A percentile compares a stretch with the other conserved stretches of the same genome.
Evolutionary conservation across 2,888 invertebrate genomes (phyloP).

Genomic region (Glaucopsyche alexis): DNA sequence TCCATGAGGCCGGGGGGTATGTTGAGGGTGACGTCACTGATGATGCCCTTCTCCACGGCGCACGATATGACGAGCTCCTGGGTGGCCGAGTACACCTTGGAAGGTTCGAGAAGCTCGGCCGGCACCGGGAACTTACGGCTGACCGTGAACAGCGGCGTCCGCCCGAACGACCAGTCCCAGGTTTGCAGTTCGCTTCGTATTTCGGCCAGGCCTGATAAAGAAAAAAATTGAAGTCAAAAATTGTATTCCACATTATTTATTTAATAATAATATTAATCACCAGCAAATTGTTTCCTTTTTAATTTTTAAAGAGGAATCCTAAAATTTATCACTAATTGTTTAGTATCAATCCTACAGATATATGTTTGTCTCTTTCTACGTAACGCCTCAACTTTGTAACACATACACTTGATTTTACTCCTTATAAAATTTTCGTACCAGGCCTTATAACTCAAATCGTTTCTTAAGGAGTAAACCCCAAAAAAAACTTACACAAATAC

Average conservation of each 20-base stretch:
- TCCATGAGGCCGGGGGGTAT: constrained; percentile 82
- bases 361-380: too few species aligned
- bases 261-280: too few species aligned
- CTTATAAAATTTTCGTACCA: too few species aligned
- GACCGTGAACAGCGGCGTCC: constrained; percentile 91
- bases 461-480: too few species aligned
- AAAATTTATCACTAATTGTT: neutral
- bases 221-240: constrained; percentile 27
- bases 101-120: constrained; percentile 66
- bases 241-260: neutral
- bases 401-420: too few species aligned
- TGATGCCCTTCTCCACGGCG: constrained; percentile 83
- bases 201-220: constrained; percentile 82
- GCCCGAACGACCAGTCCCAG: constrained; percentile 95
- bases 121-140: constrained; percentile 83
- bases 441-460: too few species aligned
- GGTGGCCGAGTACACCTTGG: constrained; percentile 59
- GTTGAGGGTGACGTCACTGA: constrained; percentile 82
- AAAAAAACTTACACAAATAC: neutral
- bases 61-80: constrained; percentile 82
- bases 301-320: too few species aligned
- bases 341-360: too few species aligned
- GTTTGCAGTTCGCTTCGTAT: constrained; percentile 84
- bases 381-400: too few species aligned
- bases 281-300: too few species aligned